Base-by-base conservation (phyloP, 1,140 invertebrate genomes). In the Eupristina koningsbergeri region DNA sequence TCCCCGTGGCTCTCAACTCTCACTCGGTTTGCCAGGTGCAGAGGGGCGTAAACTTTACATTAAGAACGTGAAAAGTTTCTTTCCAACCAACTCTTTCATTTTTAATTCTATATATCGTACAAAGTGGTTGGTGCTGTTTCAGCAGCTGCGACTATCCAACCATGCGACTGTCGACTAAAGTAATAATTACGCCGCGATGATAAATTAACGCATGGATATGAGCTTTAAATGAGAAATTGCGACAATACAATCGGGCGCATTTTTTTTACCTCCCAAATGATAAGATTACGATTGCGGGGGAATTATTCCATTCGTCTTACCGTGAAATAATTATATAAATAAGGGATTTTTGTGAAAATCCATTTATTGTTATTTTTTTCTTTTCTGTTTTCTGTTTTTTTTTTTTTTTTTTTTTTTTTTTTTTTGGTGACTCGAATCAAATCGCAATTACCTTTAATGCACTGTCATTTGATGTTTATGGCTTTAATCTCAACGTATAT, bases 1-100 rank as follows among this genome's bases (percentile, higher is more conserved):
- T 63, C 84, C 34, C 86, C 71, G 81, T 61, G 81, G 15, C 34
- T 71, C 81, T 83, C 81, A 83, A 83, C 74, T 69, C n/a, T 7
- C 26, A 11, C 63, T 67, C 22, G 26, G 0, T 26, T 58, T 26
- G 5, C 53, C 22, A 26, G 5, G 2, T 58, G 26, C 7, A 58
- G 22, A 0, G 53, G 2, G 26, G 19, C 6, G 3, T 58, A 6
- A 22, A 26, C 53, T 58, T 1, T 26, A 13, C 53, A 26, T 58
- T 9, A 9, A 58, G 2, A 58, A 26, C 53, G 53, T 50, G 13
- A 50, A 50, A 50, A 50, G 15, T 50, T 50, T 50, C 47, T 50
- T 17, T n/a, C n/a, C n/a, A 17, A 15, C 15, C 47, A 15, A 50
- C 7, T 50, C 47, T 7, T 50, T 17, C 47, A 2, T 5, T 45